Base-by-base conservation (phyloP, 2,797 vertebrate genomes). In the Melanotaenia trifasciata region DNA sequence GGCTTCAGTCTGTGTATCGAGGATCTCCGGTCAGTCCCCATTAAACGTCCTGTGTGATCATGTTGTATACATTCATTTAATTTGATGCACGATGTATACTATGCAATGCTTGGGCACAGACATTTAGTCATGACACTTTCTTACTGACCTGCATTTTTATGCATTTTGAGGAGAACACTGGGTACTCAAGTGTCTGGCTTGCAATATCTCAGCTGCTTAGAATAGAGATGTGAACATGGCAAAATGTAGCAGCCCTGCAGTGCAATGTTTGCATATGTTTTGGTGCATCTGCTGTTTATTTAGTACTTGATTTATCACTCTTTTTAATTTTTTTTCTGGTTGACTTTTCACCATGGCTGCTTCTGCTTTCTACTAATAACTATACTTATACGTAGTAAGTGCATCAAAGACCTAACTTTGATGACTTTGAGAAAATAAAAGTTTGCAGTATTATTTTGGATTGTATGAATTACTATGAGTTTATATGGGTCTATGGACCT, bases 21-120 rank as follows among this genome's bases (percentile, higher is more conserved):
- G 97, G 98, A 97, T 98, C 97, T 88, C 97, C 97, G 97, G 97
- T 99, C 96, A 96, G 98, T 99, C 74, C 33, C 81, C 74, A 65
- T 72, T 85, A 70, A 87, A 83, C 59, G n/a, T 63, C 79, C 72
- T 82, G 79, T 80, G 85, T 82, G 83, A 80, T 87, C 78, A 68
- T 59, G 35, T 71, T 85, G 74, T 85, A 77, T 89, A 85, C 88
- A 79, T 72, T 81, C 54, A 70, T 87, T 86, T 89, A 33, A 62
- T 86, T 86, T 88, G 40, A 87, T 89, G 90, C 89, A 92, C 69
- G 81, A 62, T 76, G 64, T 72, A 53, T 56, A 76, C 36, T 22
- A 3, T 73, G 56, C 64, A 53, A 65, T 0, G 75, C 84, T 84
- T 88, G 63, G 64, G 22, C 68, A 73, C 40, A 61, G 38, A 54